Conservation (phyloP, 2,797 vertebrate genomes). For the Protosalanx chinensis region DNA sequence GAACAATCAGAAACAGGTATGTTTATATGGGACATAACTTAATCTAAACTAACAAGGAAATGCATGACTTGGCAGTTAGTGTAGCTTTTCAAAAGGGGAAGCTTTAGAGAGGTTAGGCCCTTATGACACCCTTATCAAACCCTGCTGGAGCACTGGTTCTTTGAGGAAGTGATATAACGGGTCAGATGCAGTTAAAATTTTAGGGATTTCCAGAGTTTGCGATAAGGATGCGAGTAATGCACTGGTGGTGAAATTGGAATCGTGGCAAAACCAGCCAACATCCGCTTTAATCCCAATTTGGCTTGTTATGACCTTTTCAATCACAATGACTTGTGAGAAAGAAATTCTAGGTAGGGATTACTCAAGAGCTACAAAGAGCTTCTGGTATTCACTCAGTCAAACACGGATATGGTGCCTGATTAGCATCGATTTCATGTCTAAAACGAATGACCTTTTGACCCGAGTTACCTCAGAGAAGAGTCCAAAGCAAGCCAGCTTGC, state of each 20-base stretch:
- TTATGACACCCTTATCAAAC: too few relatives aligned
- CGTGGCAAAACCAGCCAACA: background rate
- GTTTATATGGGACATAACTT: too few relatives aligned
- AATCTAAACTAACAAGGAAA: too few relatives aligned
- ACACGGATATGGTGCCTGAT: background rate
- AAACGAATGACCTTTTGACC: background rate
- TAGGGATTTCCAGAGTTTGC: background rate
- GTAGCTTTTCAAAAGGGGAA: too few relatives aligned
- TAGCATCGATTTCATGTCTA: background rate
- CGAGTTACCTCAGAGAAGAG: slow-evolving; percentile 88
- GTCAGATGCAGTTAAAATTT: background rate
- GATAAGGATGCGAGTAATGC: background rate
- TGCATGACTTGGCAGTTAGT: too few relatives aligned
- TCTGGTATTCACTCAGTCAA: background rate
- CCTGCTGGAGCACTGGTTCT: background rate
- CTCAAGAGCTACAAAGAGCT: slow-evolving; percentile 2
- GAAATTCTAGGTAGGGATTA: background rate
- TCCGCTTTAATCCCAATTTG: slow-evolving; percentile 4
- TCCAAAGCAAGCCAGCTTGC: slow-evolving; percentile 89
- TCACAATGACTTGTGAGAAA: background rate
- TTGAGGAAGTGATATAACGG: background rate
- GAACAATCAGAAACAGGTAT: too few relatives aligned
- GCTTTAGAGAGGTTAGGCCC: too few relatives aligned
- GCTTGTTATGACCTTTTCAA: background rate
- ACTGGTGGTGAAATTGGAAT: background rate